Evolutionary conservation across 1,140 invertebrate species (phyloP), one percentile per base, ranked within the genome.

Genomic region (Drosophila quadrilineata): DNA sequence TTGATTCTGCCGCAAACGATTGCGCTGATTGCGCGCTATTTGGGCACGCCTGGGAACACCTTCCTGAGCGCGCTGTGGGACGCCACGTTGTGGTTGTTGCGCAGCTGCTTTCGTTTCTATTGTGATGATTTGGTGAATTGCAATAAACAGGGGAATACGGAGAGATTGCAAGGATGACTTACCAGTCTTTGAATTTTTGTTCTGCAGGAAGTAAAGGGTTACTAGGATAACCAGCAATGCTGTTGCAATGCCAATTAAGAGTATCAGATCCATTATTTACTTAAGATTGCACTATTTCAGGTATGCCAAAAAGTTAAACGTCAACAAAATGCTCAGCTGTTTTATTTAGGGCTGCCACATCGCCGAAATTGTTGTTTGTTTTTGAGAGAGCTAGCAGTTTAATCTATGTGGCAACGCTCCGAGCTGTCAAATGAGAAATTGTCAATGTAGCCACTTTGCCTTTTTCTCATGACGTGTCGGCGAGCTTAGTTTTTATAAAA

Each of bases 1-100:
- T 40, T 88, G 79, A 56, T 74, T 76, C 26, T 87, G 77, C 48
- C 66, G 87, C 86, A 93, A 90, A 12, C 93, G 86, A 48, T 92
- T 92, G 29, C 93, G 91, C 72, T 93, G 92, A 87, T 93, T 93
- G 41, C 93, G 90, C 4, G 92, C 92, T 40, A 92, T 91, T 77
- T 93, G 92, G 3, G 92, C 92, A 68, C 93, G 89, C 36, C 92
- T 89, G 9, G 91, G 91, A 0, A 90, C 90, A 12, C 91, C 92
- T 89, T 93, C 91, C 40, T 90, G 86, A 21, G 75, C 84, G 1
- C 76, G 76, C 53, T 88, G 85, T 41, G 88, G 80, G n/a, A 85
- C 84, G 71, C 73, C 75, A 69, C 76, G 76, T 75, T 87, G 82
- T 31, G 60, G 73, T 14, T 68, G 73, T n/a, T 60, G 64, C 36